Percentiles rank a stretch among this genome's conserved stretches.
Evolutionary conservation across 2,888 invertebrate genomes (phyloP).

Genomic region (Quadriops clusia): DNA sequence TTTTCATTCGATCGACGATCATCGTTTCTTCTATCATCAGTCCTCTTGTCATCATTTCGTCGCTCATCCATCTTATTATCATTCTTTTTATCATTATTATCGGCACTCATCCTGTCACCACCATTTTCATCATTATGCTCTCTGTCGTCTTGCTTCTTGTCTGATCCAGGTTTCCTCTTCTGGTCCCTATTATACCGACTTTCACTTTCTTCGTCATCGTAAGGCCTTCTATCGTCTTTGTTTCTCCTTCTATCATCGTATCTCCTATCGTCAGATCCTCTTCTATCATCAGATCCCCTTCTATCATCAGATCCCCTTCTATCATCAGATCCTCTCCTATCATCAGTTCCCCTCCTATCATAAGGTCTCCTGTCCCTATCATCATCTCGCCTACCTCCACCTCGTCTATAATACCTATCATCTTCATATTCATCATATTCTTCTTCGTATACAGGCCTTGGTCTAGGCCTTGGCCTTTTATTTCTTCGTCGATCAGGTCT

Average conservation of each 20-base stretch:
- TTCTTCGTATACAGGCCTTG: conserved; percentile 41
- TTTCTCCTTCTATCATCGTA: conserved; percentile 11
- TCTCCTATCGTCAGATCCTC: conserved; percentile 9
- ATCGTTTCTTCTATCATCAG: conserved; percentile 19
- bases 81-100: conserved; percentile 7
- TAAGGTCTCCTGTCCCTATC: conserved; percentile 23
- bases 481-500: conserved; percentile 38
- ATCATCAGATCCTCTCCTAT: conserved; percentile 24
- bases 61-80: conserved; percentile 6
- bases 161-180: too few species aligned
- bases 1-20: conserved; percentile 18
- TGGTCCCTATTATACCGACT: conserved; percentile 11
- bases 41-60: conserved; percentile 1
- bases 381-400: conserved; percentile 21
- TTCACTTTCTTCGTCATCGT: too few species aligned
- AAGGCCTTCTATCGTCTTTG: conserved; percentile 22
- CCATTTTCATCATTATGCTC: conserved; percentile 19
- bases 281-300: conserved; percentile 20
- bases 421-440: conserved; percentile 52
- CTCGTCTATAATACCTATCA: conserved; percentile 39
- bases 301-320: conserved; percentile 20
- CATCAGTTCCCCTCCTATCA: conserved; percentile 18
- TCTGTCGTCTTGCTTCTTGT: conserved; percentile 18
- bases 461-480: conserved; percentile 42
- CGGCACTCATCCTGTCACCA: conserved; percentile 14